These are phyloP conservation scores for Leuciscus idus DNA, from an alignment of 2,113 vertebrate genomes.

Conservation along the genomic window DNA sequence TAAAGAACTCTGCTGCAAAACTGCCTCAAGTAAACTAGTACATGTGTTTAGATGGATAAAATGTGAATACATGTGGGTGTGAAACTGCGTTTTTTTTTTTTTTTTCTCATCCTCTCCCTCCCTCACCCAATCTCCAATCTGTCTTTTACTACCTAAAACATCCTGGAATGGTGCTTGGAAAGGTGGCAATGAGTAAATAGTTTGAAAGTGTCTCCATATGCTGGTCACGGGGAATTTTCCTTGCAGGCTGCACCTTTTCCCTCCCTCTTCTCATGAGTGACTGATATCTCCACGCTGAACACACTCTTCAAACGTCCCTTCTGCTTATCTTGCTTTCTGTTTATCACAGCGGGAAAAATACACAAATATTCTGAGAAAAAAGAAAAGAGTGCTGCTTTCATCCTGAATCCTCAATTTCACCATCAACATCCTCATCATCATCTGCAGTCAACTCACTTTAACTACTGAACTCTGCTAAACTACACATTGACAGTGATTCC, in stretches of 20 bases:
- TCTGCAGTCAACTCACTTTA: not conserved
- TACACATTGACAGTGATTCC: not conserved
- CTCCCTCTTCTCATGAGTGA: not conserved
- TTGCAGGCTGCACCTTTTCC: not conserved
- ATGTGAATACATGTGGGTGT: not conserved
- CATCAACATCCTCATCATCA: not conserved
- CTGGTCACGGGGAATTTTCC: not conserved
- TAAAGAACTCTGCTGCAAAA: not conserved
- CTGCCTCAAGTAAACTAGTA: constrained; percentile 8
- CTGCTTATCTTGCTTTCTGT: not conserved
- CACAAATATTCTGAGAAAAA: not conserved
- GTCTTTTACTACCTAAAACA: not conserved
- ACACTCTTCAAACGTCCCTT: not conserved
- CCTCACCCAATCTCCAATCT: too few species aligned
- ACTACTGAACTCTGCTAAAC: not conserved
- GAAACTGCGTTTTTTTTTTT: not conserved
- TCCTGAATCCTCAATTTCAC: not conserved
- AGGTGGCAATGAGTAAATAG: not conserved
- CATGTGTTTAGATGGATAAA: constrained; percentile 4
- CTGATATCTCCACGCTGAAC: not conserved
- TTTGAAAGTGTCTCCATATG: not conserved
- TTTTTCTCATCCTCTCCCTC: not conserved
- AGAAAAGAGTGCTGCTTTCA: not conserved
- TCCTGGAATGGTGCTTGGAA: not conserved
- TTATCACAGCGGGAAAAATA: not conserved